Evolutionary conservation across 2,888 invertebrate genomes (phyloP).

Genomic region (Zootermopsis nevadensis): DNA sequence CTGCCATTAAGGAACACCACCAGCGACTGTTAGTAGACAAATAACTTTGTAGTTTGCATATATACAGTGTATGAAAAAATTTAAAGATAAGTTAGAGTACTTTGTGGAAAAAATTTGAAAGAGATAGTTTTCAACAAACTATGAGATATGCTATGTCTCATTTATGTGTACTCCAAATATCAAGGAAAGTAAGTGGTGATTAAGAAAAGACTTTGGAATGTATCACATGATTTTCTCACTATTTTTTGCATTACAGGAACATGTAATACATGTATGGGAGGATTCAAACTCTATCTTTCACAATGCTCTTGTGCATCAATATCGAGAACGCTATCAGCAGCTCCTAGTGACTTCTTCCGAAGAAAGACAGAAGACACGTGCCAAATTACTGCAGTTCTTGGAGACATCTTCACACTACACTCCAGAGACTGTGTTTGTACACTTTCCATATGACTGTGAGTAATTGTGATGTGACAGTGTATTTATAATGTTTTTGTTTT

Average conservation of each 20-base stretch:
- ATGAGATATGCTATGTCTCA: no score
- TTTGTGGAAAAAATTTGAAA: no score
- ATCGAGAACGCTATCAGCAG: constrained; percentile 75
- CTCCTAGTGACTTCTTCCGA: constrained; percentile 58
- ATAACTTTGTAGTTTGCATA: no score
- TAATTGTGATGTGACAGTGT: background rate
- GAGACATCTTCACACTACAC: constrained; percentile 84
- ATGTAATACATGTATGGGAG: constrained; percentile 90
- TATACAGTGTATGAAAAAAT: no score
- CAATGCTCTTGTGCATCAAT: constrained; percentile 90
- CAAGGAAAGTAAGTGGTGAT: background rate
- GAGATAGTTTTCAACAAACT: no score
- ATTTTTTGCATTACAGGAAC: constrained; percentile 70
- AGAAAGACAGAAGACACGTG: constrained; percentile 66
- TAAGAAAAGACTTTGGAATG: background rate
- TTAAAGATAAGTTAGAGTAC: no score
- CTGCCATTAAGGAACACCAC: no score
- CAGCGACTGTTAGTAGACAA: no score
- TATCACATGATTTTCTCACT: background rate
- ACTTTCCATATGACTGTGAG: constrained; percentile 82
- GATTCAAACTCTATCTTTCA: constrained; percentile 89
- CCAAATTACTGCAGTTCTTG: constrained; percentile 81
- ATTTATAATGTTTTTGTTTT: background rate
- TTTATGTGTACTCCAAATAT: background rate
- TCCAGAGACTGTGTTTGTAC: constrained; percentile 86